Base-by-base conservation (phyloP, 2,888 invertebrate genomes). In the Himalopsyche kuldschensis region DNA sequence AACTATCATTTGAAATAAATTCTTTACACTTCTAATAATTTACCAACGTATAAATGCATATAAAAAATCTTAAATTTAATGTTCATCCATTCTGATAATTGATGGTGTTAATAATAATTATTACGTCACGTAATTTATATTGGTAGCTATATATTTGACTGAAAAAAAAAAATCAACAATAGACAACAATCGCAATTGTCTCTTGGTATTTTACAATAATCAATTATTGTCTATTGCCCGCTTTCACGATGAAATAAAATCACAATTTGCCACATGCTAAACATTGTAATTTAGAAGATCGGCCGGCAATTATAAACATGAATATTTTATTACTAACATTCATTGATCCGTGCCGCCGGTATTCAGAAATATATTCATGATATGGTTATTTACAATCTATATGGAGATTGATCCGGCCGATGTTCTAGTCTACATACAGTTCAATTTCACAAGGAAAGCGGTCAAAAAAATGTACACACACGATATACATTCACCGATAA, bases 61-160 rank as follows among this genome's bases (percentile, higher is more conserved):
- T 69, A 69, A 69, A 69, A 69, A 69, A 69, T 69, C 69, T 69
- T 69, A 69, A 69, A 69, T 69, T 30, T 69, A 27, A 69, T 27
- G 69, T 69, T 69, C 69, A 69, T 69, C 69, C 69, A 69, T 69
- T 69, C 69, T 69, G 69, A 69, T 69, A 69, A 69, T 69, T 30
- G 69, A 69, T 69, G 69, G 69, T 69, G 69, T 69, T 69, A 69
- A 69, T 69, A 69, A 69, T 69, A 69, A 69, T 69, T 69, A 69
- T 69, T 69, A 69, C 69, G 69, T 69, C 27, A 69, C 24, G 30
- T 69, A 69, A 69, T 69, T 27, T 69, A 55, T 55, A 69, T 69
- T 69, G 69, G 69, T 69, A 69, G 69, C 69, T 69, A 69, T 69
- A 69, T 69, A 69, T 69, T 69, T 69, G 69, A 69, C 30, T 69